Base-by-base conservation (phyloP, 2,888 invertebrate genomes). In the Andrena bucephala region DNA sequence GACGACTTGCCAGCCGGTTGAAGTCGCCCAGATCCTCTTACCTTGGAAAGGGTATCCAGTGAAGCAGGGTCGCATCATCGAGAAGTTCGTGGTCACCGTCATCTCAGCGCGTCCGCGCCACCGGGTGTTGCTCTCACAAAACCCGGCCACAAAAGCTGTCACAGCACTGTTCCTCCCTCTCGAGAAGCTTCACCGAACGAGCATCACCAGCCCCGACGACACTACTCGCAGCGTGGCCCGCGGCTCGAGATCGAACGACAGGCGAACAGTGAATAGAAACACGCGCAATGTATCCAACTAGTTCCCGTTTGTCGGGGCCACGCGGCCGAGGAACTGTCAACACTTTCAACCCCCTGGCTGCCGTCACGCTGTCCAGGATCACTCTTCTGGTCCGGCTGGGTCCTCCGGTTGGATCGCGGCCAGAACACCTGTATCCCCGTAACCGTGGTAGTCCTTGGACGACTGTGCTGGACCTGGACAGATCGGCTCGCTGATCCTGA, bases 11-110 rank as follows among this genome's bases (percentile, higher is more conserved):
- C 24, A 57, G 24, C 20, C 20, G 2, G 10, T 24, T 10, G 1
- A 13, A 57, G 13, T 20, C 4, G 10, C 24, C 24, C 20, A 10
- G 31, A 10, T 16, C 0, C 0, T 42, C 29, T 59, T 71, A 95
- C 95, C 95, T 94, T 95, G 95, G 90, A 95, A 95, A n/a, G 95
- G 94, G 87, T 95, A 95, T 91, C 95, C 94, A 88, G 94, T 92
- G 89, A 94, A 94, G 89, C 94, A 94, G 66, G 95, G 94, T 88
- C 94, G 93, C 95, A 95, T 95, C 94, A 95, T 94, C 83, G 94
- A 94, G 85, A 94, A 94, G 89, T 94, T 94, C 57, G 92, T 93
- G 70, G 94, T 94, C 89, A 95, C 94, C 91, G 95, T 94, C 95
- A 95, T 95, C 83, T 92, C 93, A 92, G 89, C 89, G 87, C 74